Evolutionary conservation across 2,113 vertebrate genomes (phyloP), one percentile per base, ranked within the genome.

Genomic region (Sakesphorus luctuosus): DNA sequence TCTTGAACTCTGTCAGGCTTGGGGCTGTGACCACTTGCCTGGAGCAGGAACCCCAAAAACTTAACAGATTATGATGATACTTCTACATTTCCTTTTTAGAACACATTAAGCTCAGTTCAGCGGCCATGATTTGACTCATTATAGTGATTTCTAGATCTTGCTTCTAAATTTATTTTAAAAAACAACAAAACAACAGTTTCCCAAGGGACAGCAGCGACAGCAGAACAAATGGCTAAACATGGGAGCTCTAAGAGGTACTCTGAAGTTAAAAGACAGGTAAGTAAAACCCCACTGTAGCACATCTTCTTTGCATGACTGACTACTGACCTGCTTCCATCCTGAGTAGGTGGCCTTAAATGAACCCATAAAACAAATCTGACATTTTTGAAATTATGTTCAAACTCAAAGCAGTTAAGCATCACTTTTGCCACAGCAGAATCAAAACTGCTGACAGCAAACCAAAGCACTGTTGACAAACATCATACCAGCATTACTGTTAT

Each of bases 401-500:
- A 35, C 26, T 44, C 6, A 1, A 36, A 79, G 71, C 4, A 3
- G 28, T 24, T 62, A 52, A 53, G 47, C 31, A 50, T 23, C 61
- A 38, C 35, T 73, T 73, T 47, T 62, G 33, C 36, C 35, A 52
- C 11, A 59, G 75, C 26, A 88, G 75, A 67, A 93, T 68, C 13
- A 78, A 84, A 35, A 44, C 26, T 15, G 38, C 20, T 71, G 36
- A 49, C 24, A 53, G 40, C 43, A 87, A 68, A 83, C 13, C 15
- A 71, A 44, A 80, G 44, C 15, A 43, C 20, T 21, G 46, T 18
- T 53, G 49, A 79, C 43, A 79, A 56, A 69, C 14, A 47, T 35
- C 50, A 47, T 16, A 40, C 17, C 8, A 36, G 25, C 15, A 31
- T 83, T 98, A 99, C 99, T 65, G 62, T 31, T 65, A 50, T 44